Percentiles rank a stretch among this genome's conserved stretches.
Evolutionary conservation across 1,140 invertebrate species (phyloP).

Genomic region (Lordiphosa collinella): DNA sequence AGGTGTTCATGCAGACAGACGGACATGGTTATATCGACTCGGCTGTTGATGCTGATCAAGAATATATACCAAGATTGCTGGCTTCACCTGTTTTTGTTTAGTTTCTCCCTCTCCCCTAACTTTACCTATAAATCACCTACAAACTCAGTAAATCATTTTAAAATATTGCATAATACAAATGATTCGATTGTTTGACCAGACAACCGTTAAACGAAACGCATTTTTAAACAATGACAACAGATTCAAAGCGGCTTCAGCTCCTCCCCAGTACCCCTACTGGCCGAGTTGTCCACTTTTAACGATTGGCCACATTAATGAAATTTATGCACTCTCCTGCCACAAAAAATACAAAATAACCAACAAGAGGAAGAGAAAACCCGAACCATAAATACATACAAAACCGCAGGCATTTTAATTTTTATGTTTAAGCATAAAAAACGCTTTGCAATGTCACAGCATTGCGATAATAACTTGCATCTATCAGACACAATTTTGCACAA

Average conservation of each 20-base stretch:
- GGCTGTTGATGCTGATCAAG: no score
- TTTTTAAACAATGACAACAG: slow-evolving; percentile 5
- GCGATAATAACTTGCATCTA: slow-evolving; percentile 25
- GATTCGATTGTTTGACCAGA: slow-evolving; percentile 6
- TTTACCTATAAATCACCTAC: background rate
- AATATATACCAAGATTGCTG: no score
- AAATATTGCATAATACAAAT: slow-evolving; percentile 5
- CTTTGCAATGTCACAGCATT: slow-evolving; percentile 17
- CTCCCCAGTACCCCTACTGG: background rate
- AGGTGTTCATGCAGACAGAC: no score
- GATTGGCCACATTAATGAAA: slow-evolving; percentile 43
- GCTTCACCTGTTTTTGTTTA: background rate
- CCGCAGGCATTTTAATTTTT: slow-evolving; percentile 46
- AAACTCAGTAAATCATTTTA: slow-evolving; percentile 2
- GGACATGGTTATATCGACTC: no score
- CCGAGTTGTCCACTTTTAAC: slow-evolving; percentile 27
- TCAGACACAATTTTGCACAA: slow-evolving; percentile 21
- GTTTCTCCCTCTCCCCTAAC: background rate
- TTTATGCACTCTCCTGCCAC: slow-evolving; percentile 19
- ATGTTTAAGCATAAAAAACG: slow-evolving; percentile 29
- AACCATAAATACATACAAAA: slow-evolving; percentile 17
- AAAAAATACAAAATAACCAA: background rate
- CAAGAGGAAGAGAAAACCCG: background rate
- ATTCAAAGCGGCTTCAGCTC: background rate
- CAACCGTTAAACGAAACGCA: slow-evolving; percentile 2